These are phyloP conservation scores for Caerostris darwini DNA, from an alignment of 1,140 invertebrate species.

Conservation along the genomic window DNA sequence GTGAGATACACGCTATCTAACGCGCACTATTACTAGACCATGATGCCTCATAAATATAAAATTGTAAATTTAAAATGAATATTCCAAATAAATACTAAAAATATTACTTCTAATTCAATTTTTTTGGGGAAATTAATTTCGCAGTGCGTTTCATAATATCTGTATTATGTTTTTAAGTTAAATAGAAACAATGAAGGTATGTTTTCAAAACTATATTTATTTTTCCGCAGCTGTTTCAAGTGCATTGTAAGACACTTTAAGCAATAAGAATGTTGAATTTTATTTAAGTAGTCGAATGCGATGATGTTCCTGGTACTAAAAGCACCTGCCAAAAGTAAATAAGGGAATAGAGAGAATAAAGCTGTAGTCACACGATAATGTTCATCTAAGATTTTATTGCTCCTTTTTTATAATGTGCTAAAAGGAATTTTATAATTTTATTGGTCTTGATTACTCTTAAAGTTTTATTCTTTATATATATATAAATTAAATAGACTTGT, in stretches of 20 bases:
- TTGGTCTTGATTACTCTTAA: not conserved
- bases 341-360: not conserved
- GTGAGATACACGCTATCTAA: no score
- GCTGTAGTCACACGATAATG: not conserved
- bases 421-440: not conserved
- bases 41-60: no score
- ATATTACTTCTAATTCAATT: no score
- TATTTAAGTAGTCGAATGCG: not conserved
- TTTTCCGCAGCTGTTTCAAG: not conserved
- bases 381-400: not conserved
- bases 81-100: no score
- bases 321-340: not conserved
- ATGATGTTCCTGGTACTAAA: not conserved
- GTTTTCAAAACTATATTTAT: not conserved
- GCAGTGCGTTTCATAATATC: no score
- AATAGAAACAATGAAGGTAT: not conserved
- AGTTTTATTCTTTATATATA: not conserved
- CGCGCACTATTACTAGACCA: no score
- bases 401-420: not conserved
- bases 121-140: no score
- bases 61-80: no score
- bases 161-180: no score
- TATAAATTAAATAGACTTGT: no score
- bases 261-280: not conserved
- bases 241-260: not conserved